Evolutionary conservation across 1,140 invertebrate genomes (phyloP), one percentile per base, ranked within the genome.

Genomic region (Aricia agestis): DNA sequence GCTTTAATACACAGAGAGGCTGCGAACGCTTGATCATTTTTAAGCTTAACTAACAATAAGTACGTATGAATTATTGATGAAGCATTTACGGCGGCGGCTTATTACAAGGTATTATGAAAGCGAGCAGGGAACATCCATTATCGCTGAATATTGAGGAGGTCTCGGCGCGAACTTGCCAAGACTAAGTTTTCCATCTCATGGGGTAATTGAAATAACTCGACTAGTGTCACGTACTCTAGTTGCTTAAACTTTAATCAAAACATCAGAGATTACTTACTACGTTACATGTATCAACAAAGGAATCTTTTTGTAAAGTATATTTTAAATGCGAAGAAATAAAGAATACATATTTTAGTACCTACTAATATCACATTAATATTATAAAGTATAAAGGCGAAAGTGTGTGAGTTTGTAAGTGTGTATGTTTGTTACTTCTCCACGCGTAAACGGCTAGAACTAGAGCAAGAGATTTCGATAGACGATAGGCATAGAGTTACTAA

Each of bases 31-130:
- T 77, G 71, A 74, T 69, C 72, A 65, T 74, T 74, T 77, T 74
- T 76, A 80, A 78, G 79, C 70, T 72, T 74, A 76, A 79, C 75
- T 78, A 81, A 82, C 79, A 83, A 84, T 77, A 84, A 79, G 78
- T 74, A 79, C 68, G 72, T 76, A 85, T 87, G 82, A 87, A 85
- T 86, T 82, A 86, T 85, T 83, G 78, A 87, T 84, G 79, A 84
- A 77, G 77, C 76, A 78, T 84, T 83, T 78, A 85, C 79, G 72
- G 74, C 74, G 74, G 75, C 78, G 75, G 79, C 79, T 82, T 83
- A 84, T 85, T 86, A 86, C 75, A 78, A 77, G 73, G 78, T 76
- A 77, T 84, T 84, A 83, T 82, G 76, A 74, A 79, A 83, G 79
- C 78, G 79, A 79, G 77, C 76, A 72, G 76, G 67, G 74, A 78